Evolutionary conservation across 53 echinoderm and acorn worm genomes (phyloP), one percentile per base, ranked within the genome.

Genomic region (Mesocentrotus franciscanus): DNA sequence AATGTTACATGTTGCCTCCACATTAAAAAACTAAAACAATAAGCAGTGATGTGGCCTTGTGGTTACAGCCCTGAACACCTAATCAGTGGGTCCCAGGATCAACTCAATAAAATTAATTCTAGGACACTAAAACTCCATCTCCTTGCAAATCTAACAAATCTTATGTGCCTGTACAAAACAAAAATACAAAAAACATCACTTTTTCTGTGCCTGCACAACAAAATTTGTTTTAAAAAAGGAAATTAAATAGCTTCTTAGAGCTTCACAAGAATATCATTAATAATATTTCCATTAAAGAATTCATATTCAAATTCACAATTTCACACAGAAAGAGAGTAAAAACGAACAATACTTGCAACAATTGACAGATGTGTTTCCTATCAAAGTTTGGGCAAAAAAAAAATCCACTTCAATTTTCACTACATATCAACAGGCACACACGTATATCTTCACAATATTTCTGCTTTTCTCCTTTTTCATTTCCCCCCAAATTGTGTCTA

Each of bases 201-300:
- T 57, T 29, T 57, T 29, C 10, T 87, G 87, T 87, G 87, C 87
- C 87, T 87, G 87, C 87, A 87, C 87, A 87, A 56, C 87, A 57
- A 87, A 87, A 58, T 87, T 59, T 18, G 16, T 55, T 55, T n/a
- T 10, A 29, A 56, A 56, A 59, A 33, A 87, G 24, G 49, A 84
- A 39, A 42, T 84, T 2, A 7, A 84, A 8, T 49, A 36, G 8
- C 49, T 22, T 87, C 58, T 84, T 39, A 20, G 87, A 58, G 29
- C 56, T 10, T 81, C 18, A 58, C 56, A 58, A 87, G n/a, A 87
- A 87, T 87, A n/a, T 87, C 27, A 57, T 87, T 58, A 87, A 56
- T 27, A 26, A 13, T 58, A 87, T 39, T 87, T 57, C 4, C 87
- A 87, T 57, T 58, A 29, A 11, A 87, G 27, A 87, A 87, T 87